Percentiles rank a stretch among this genome's conserved stretches.
Conservation (phyloP, 1,140 invertebrate species). For the Cecropterus lyciades region DNA sequence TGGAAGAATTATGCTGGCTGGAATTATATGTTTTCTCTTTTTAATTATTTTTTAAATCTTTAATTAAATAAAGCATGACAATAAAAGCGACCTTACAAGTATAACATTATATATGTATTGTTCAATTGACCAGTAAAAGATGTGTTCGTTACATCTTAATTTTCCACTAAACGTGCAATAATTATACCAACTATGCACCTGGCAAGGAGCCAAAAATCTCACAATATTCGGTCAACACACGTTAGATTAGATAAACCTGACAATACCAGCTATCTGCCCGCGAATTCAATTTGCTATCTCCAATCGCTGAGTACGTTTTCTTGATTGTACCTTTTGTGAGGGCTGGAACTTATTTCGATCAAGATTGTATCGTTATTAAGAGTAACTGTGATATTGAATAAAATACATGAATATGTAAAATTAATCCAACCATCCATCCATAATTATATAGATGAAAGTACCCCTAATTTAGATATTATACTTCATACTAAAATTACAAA, state of each 20-base stretch:
- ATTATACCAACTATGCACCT: background rate
- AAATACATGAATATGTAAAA: too few relatives aligned
- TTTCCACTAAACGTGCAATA: background rate
- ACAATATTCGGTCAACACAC: conserved; percentile 2
- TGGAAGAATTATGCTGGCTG: too few relatives aligned
- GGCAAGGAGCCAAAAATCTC: background rate
- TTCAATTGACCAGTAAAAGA: background rate
- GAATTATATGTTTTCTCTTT: too few relatives aligned
- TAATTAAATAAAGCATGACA: too few relatives aligned
- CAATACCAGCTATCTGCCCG: conserved; percentile 19
- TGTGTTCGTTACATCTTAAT: background rate
- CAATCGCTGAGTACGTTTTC: conserved; percentile 1
- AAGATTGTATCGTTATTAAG: background rate
- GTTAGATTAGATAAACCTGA: conserved; percentile 19
- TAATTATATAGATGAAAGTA: too few relatives aligned
- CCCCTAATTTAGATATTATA: too few relatives aligned
- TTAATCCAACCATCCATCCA: too few relatives aligned
- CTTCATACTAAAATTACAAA: too few relatives aligned
- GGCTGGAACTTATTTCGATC: background rate
- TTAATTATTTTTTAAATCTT: too few relatives aligned
- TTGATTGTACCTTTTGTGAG: conserved; percentile 12
- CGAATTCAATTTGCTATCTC: conserved; percentile 22
- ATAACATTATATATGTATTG: too few relatives aligned
- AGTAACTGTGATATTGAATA: background rate
- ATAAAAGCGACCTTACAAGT: too few relatives aligned